phyloP scores from a whole-genome alignment of 2,113 vertebrate genomes.

The Solea senegalensis region DNA sequence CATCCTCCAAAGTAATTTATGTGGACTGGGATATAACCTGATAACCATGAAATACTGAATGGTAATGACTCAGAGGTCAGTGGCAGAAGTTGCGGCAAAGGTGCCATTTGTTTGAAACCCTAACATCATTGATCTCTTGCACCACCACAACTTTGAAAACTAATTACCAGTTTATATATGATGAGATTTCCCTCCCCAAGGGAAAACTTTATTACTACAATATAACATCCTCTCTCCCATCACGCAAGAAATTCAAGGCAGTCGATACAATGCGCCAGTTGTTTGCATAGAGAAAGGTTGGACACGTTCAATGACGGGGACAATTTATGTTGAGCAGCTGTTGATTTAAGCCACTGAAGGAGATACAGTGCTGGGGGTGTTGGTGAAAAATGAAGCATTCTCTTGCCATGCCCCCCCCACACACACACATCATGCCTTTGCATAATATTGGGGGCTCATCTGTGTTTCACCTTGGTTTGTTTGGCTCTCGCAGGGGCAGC shows the following conservation, averaged over 20 bases:
- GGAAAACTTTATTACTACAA: constrained; percentile 61
- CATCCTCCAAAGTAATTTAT: constrained; percentile 29
- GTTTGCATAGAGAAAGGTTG: constrained; percentile 47
- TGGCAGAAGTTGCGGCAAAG: constrained; percentile 33
- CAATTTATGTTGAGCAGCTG: constrained; percentile 32
- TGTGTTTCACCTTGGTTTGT: constrained; percentile 35
- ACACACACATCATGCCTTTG: constrained; percentile 11
- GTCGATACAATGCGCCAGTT: constrained; percentile 39
- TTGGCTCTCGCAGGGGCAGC: constrained; percentile 37
- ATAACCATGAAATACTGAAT: constrained; percentile 37
- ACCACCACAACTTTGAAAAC: constrained; percentile 62
- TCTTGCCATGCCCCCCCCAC: not conserved
- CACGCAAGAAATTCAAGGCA: constrained; percentile 40
- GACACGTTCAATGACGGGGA: constrained; percentile 17
- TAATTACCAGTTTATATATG: constrained; percentile 70
- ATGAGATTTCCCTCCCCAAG: constrained; percentile 50
- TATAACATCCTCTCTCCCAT: constrained; percentile 48
- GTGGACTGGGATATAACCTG: constrained; percentile 35
- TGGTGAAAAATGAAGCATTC: not conserved
- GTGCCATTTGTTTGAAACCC: constrained; percentile 61
- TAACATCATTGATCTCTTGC: constrained; percentile 61
- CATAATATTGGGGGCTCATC: constrained; percentile 15
- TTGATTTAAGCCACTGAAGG: not conserved
- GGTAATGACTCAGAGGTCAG: constrained; percentile 66
- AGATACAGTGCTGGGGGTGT: too few relatives aligned